phyloP scores from a whole-genome alignment of 2,113 vertebrate species.

The Dipodomys spectabilis region DNA sequence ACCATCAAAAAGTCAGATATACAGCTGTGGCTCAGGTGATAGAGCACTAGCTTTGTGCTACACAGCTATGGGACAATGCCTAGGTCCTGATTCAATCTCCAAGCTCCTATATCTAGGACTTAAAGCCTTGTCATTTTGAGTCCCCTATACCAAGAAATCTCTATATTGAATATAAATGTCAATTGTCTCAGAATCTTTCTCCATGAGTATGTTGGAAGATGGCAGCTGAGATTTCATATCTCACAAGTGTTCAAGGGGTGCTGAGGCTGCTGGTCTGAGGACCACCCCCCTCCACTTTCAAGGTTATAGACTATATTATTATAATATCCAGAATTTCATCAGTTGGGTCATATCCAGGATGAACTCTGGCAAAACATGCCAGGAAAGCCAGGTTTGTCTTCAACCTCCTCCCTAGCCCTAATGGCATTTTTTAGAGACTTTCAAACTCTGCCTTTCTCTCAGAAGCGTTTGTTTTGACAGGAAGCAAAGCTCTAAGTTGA shows the following conservation, averaged over 20 bases:
- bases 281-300: not conserved
- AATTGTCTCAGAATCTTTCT: not conserved
- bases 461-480: slow-evolving; percentile 4
- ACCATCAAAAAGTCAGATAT: no score
- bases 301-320: not conserved
- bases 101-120: not conserved
- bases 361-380: not conserved
- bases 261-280: not conserved
- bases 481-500: not conserved
- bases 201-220: no score
- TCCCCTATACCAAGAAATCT: not conserved
- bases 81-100: no score
- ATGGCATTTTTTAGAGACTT: not conserved
- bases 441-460: not conserved
- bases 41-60: no score
- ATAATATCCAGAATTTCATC: not conserved
- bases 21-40: no score
- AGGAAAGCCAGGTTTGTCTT: not conserved
- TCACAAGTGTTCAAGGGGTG: not conserved
- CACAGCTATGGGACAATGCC: no score
- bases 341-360: not conserved
- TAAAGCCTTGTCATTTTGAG: not conserved
- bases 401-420: not conserved
- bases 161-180: not conserved
- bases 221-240: not conserved